Base-by-base conservation (phyloP, 2,797 vertebrate species). In the Chanos chanos region DNA sequence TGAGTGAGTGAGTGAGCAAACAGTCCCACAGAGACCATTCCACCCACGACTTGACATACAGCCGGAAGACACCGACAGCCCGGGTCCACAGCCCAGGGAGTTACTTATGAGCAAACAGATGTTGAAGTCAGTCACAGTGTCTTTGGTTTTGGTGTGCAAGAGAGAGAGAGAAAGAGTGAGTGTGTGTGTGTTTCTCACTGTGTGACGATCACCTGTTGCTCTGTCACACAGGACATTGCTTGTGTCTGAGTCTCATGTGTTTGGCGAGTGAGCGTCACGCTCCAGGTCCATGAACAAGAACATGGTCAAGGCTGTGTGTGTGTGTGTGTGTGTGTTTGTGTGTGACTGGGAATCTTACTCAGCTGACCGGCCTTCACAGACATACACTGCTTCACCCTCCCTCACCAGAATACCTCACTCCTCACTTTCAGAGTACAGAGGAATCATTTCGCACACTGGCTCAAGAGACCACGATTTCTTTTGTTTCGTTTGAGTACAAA, bases 121-220 rank as follows among this genome's bases (percentile, higher is more conserved):
- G 83, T 82, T 75, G 4, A 49, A 64, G 54, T 81, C 76, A 70
- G 62, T 83, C 78, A 78, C 56, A 41, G 71, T 10, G 65, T 8
- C 63, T 57, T 51, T 30, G 41, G 28, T 40, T 30, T 56, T 36
- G 60, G 56, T 56, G 43, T 34, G 25, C 10, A n/a, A 28, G 12
- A n/a, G n/a, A n/a, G n/a, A n/a, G n/a, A n/a, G n/a, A n/a, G n/a
- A n/a, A n/a, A 5, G 10, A 18, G 13, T n/a, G n/a, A n/a, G n/a
- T 40, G 37, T 9, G 44, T 8, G 4, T 50, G 41, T 24, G 33
- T 24, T 34, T 49, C 25, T 21, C 6, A 5, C 49, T 67, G 27
- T 43, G 54, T 61, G 54, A 73, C 59, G 69, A 74, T 87, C 84
- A 86, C 84, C 84, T 87, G 86, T 83, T 56, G 66, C 53, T 39